A percentile compares a stretch with the other conserved stretches of the same genome.
Evolutionary conservation across 92 coral and sea anemone genomes (phyloP).

Genomic region (Bergia sp.): DNA sequence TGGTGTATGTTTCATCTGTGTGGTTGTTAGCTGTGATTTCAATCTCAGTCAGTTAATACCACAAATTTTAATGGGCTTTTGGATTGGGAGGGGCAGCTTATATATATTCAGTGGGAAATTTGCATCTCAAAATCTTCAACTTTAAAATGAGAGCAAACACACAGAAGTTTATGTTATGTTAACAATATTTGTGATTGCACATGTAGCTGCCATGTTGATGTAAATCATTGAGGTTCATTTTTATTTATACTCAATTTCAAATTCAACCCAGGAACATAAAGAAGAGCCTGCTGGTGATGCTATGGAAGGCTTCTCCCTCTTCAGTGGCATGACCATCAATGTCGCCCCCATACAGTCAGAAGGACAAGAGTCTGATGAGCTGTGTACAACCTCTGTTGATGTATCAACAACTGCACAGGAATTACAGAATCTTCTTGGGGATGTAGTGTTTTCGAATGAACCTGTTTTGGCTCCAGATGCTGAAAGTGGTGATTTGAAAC

Average conservation of each 20-base stretch:
- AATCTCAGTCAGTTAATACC: too few relatives aligned
- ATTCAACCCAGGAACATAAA: neutral
- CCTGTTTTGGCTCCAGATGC: neutral
- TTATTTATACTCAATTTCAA: too few relatives aligned
- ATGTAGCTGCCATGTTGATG: neutral
- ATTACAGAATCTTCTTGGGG: constrained; percentile 34
- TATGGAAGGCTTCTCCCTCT: constrained; percentile 19
- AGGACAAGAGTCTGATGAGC: constrained; percentile 7
- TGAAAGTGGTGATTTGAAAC: neutral
- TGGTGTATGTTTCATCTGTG: too few relatives aligned
- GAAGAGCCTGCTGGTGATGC: neutral
- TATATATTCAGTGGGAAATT: too few relatives aligned
- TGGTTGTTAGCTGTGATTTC: too few relatives aligned
- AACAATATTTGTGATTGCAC: too few relatives aligned
- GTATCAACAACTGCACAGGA: constrained; percentile 22
- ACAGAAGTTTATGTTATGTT: too few relatives aligned
- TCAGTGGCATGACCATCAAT: constrained; percentile 40
- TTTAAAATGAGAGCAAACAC: too few relatives aligned
- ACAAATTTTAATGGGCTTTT: too few relatives aligned
- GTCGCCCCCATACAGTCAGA: neutral
- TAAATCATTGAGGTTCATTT: neutral
- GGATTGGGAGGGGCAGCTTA: too few relatives aligned
- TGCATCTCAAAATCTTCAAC: too few relatives aligned
- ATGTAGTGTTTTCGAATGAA: neutral
- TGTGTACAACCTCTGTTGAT: neutral